Conservation (phyloP, 2,797 vertebrate species). For the Paratrypauchen microcephalus region DNA sequence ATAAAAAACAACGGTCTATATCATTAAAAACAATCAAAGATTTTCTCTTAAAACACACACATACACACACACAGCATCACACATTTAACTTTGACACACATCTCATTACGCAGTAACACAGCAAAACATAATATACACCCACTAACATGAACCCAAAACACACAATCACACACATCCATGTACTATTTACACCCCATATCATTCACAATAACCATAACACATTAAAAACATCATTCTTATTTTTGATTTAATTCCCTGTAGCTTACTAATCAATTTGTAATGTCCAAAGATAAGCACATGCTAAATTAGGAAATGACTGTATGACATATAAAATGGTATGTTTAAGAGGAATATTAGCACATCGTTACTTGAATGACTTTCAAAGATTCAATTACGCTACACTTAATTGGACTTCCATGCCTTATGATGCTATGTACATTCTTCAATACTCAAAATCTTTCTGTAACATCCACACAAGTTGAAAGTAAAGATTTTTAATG, state of each 20-base stretch:
- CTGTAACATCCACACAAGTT: constrained; percentile 50
- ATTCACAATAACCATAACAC: too few relatives aligned
- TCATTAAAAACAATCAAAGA: too few relatives aligned
- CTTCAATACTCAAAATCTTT: constrained; percentile 57
- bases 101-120: too few relatives aligned
- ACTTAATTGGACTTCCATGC: constrained; percentile 40
- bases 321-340: constrained; percentile 55
- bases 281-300: constrained; percentile 45
- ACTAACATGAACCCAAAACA: too few relatives aligned
- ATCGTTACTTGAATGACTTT: constrained; percentile 41
- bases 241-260: constrained; percentile 31
- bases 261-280: constrained; percentile 37
- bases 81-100: too few relatives aligned
- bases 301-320: constrained; percentile 43
- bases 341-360: constrained; percentile 51
- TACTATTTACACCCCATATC: too few relatives aligned
- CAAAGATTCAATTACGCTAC: constrained; percentile 61
- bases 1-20: too few relatives aligned
- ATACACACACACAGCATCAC: too few relatives aligned
- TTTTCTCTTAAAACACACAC: too few relatives aligned
- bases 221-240: too few relatives aligned
- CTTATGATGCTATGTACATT: constrained; percentile 34
- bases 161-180: too few relatives aligned
- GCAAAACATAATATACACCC: too few relatives aligned
- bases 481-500: constrained; percentile 63